Percentiles rank a stretch among this genome's conserved stretches.
phyloP scores from a whole-genome alignment of 2,113 vertebrate genomes.

The Brachypodius melanocephalos region DNA sequence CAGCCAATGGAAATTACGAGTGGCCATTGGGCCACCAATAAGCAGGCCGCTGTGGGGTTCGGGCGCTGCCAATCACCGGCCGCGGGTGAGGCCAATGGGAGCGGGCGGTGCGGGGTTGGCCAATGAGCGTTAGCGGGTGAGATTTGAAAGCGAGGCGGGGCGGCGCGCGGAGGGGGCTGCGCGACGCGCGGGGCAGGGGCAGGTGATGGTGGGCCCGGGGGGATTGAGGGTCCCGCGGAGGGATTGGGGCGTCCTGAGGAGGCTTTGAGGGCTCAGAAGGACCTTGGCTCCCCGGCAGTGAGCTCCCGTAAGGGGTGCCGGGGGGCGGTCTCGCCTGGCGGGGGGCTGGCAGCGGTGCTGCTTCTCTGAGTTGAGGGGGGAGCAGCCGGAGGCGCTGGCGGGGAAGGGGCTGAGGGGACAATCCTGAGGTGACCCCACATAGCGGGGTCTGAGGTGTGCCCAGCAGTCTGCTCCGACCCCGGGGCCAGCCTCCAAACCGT shows the following conservation, averaged over 20 bases:
- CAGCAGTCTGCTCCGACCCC: rapidly evolving
- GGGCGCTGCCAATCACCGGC: rapidly evolving
- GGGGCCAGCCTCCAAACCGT: rapidly evolving
- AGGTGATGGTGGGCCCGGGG: background rate
- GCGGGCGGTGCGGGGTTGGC: rapidly evolving
- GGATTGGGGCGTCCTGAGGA: rapidly evolving
- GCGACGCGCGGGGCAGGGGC: background rate
- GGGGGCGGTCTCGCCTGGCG: rapidly evolving
- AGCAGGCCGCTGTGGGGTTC: rapidly evolving
- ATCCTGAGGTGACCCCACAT: rapidly evolving
- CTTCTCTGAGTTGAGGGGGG: background rate
- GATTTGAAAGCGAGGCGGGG: slow-evolving; percentile 25
- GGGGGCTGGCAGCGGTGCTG: no score
- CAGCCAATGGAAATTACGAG: background rate
- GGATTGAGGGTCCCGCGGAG: rapidly evolving
- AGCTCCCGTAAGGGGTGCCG: rapidly evolving
- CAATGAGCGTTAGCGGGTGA: background rate
- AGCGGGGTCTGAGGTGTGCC: rapidly evolving
- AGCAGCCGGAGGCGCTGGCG: rapidly evolving
- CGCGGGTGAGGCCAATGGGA: background rate
- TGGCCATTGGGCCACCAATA: rapidly evolving
- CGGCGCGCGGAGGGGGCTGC: background rate
- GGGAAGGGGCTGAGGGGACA: background rate
- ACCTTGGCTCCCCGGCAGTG: rapidly evolving
- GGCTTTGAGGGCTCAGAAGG: rapidly evolving